These are phyloP conservation scores for Harlomillsia oculata DNA, from an alignment of 1,140 invertebrate species.

Conservation along the genomic window DNA sequence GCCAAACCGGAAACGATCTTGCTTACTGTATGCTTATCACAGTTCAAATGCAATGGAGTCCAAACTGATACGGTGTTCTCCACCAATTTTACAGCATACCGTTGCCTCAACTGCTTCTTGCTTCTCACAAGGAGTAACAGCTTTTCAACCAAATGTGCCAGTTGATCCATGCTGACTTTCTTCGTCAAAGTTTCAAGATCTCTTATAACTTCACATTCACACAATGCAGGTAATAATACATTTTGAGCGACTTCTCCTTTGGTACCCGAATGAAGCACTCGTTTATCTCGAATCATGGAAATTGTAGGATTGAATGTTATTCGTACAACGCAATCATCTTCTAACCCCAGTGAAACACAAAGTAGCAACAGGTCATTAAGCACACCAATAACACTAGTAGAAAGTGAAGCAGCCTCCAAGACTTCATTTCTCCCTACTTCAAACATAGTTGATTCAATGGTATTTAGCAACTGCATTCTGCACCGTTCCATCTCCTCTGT, in stretches of 20 bases:
- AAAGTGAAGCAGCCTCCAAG: background rate
- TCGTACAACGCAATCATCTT: background rate
- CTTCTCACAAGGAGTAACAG: slow-evolving; percentile 2
- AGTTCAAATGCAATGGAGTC: slow-evolving; percentile 24
- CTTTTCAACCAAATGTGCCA: slow-evolving; percentile 1
- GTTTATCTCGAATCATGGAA: background rate
- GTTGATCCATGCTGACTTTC: slow-evolving; percentile 14
- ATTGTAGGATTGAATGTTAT: slow-evolving; percentile 8
- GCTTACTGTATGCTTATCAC: slow-evolving; percentile 5
- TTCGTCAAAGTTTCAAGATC: slow-evolving; percentile 11
- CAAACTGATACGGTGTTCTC: slow-evolving; percentile 19
- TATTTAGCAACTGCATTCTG: no score
- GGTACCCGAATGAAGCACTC: slow-evolving; percentile 1
- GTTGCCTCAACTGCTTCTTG: slow-evolving; percentile 7
- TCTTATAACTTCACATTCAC: slow-evolving; percentile 1
- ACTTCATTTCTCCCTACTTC: background rate
- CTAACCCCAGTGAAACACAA: background rate
- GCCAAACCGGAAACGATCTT: slow-evolving; percentile 24
- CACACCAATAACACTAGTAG: background rate
- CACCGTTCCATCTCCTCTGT: no score
- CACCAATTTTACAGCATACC: slow-evolving; percentile 12
- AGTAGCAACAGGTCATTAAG: slow-evolving; percentile 2
- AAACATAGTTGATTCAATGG: no score
- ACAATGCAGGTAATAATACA: slow-evolving; percentile 2
- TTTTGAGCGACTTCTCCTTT: slow-evolving; percentile 28